A percentile compares a stretch with the other conserved stretches of the same genome.
Conservation (phyloP, 92 coral and sea anemone genomes). For the Zoanthus sansibaricus region DNA sequence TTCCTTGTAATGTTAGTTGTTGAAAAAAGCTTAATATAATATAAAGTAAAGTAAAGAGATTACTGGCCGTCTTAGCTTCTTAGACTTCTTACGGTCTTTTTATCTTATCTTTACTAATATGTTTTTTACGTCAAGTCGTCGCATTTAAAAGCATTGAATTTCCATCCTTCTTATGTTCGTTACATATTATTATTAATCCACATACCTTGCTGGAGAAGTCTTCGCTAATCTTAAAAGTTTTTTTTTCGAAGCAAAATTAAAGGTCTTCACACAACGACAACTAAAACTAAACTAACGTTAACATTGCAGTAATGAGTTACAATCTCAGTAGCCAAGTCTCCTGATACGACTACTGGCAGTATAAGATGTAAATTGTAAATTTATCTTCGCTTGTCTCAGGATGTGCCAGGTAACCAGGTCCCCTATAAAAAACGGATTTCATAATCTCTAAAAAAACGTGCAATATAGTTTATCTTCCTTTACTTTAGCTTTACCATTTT, state of each 20-base stretch:
- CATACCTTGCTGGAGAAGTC: neutral
- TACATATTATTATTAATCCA: neutral
- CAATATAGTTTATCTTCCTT: too few species aligned
- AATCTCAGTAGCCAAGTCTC: too few species aligned
- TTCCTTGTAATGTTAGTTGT: too few species aligned
- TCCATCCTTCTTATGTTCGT: neutral
- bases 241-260: neutral
- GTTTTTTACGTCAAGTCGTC: too few species aligned
- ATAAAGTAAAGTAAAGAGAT: too few species aligned
- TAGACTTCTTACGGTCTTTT: neutral
- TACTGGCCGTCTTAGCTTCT: neutral
- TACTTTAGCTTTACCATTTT: too few species aligned
- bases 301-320: too few species aligned
- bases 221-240: neutral
- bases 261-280: neutral
- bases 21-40: too few species aligned
- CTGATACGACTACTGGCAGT: too few species aligned
- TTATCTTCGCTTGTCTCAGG: neutral
- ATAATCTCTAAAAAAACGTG: neutral
- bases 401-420: constrained; percentile 3
- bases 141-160: too few species aligned
- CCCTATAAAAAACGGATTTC: neutral
- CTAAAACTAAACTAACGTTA: too few species aligned
- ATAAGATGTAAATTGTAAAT: too few species aligned
- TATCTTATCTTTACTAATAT: neutral